These are phyloP conservation scores for Syrphus vitripennis DNA, from an alignment of 2,888 invertebrate species.

Conservation along the genomic window DNA sequence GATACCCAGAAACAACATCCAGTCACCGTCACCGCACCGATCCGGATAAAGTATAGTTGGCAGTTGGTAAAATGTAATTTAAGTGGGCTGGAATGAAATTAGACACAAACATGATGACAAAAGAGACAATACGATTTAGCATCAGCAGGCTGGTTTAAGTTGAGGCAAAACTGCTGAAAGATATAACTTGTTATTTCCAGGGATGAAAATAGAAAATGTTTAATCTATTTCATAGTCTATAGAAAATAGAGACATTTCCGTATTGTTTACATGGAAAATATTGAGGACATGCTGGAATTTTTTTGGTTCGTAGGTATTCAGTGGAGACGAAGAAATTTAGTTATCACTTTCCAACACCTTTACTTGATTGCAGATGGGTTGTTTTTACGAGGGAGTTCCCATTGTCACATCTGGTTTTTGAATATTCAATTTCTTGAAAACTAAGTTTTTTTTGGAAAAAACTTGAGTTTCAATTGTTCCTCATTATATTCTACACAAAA, in stretches of 20 bases:
- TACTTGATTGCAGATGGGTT: too few relatives aligned
- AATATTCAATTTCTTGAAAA: too few relatives aligned
- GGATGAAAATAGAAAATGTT: background rate
- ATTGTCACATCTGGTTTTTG: too few relatives aligned
- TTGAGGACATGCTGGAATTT: background rate
- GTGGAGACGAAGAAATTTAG: too few relatives aligned
- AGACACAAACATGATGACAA: conserved; percentile 3
- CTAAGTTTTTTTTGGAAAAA: too few relatives aligned
- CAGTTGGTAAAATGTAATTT: conserved; percentile 18
- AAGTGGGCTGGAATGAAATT: conserved; percentile 36
- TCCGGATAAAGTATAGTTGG: background rate
- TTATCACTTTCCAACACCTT: too few relatives aligned
- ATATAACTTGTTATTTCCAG: background rate
- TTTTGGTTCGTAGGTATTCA: too few relatives aligned
- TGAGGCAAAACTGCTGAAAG: background rate
- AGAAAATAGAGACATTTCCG: background rate
- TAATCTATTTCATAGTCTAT: too few relatives aligned
- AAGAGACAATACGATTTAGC: background rate
- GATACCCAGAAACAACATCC: background rate
- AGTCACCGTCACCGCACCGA: background rate
- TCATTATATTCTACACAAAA: too few relatives aligned
- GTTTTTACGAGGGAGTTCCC: too few relatives aligned
- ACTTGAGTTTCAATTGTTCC: too few relatives aligned
- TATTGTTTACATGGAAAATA: background rate
- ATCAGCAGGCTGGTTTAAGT: background rate